Evolutionary conservation across 2,797 vertebrate genomes (phyloP), one percentile per base, ranked within the genome.

Genomic region (Neosilurus mollespiculum): DNA sequence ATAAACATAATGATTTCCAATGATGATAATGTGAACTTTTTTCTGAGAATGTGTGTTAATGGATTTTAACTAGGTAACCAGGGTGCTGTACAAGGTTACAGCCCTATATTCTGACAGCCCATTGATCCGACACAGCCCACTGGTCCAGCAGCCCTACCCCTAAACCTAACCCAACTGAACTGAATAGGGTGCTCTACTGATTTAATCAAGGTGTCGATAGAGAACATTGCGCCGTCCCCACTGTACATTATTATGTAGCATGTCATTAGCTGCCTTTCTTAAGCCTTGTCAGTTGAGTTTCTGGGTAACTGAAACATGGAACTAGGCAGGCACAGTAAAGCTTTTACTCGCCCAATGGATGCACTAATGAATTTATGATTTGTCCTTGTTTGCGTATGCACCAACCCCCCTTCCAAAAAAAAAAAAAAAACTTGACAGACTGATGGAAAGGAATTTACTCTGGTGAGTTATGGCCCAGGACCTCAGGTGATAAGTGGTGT

Each of bases 401-500:
- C 43, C 43, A n/a, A n/a, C n/a, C n/a, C n/a, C n/a, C n/a, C n/a
- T 2, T 2, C 2, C 2, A 43, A 43, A 43, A 43, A 43, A 43
- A 43, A 43, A 43, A 43, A 43, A 43, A 43, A 43, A 43, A 43
- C 2, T 43, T 43, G 37, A 43, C 37, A 43, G 37, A 2, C 37
- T 53, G 58, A 62, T 53, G 51, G 53, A 78, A 78, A 65, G 49
- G 4, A 15, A 78, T 78, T 26, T 22, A n/a, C 56, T 77, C 22
- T 37, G 9, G 9, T 71, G 64, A 71, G 67, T 80, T 71, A 72
- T 78, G 81, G 30, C 72, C 64, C 18, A n/a, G 65, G 16, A 24
- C 37, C 70, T 24, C 37, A 53, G 61, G 53, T 83, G 49, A 59
- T 22, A 80, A 73, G 64, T 58, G 81, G 59, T 59, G 37, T 80